phyloP scores from a whole-genome alignment of 2,797 vertebrate genomes.

The Catharus ustulatus region DNA sequence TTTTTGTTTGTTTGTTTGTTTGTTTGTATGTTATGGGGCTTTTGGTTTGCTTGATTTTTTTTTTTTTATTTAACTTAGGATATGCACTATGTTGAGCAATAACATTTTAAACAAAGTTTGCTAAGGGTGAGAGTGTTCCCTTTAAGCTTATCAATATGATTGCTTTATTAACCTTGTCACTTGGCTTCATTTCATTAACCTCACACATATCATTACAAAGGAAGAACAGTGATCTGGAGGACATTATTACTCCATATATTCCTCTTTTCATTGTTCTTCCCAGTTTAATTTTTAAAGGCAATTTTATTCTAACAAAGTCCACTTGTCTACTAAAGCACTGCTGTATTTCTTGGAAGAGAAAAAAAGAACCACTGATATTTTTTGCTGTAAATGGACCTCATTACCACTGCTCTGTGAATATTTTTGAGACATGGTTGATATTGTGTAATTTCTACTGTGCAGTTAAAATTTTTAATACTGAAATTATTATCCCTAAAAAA shows the following conservation, averaged over 20 bases:
- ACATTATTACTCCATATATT: not conserved
- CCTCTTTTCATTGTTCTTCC: not conserved
- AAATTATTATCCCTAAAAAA: conserved; percentile 53
- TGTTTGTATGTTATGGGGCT: not conserved
- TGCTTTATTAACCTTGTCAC: not conserved
- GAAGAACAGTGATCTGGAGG: not conserved
- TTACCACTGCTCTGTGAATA: conserved; percentile 3
- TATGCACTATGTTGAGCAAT: not conserved
- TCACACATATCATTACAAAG: not conserved
- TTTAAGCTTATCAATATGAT: not conserved
- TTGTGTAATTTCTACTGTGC: not conserved
- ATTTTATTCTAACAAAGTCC: not conserved
- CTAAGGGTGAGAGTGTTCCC: accelerated
- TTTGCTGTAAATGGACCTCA: not conserved
- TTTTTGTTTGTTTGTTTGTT: not conserved
- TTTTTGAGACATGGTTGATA: not conserved
- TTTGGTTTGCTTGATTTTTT: not conserved
- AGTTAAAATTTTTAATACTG: conserved; percentile 44
- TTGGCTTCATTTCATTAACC: not conserved
- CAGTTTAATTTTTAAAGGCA: not conserved
- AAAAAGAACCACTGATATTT: not conserved
- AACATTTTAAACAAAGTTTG: not conserved
- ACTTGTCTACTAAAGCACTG: not conserved
- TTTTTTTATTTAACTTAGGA: not conserved
- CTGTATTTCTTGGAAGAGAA: not conserved